Base-by-base conservation (phyloP, 2,888 invertebrate genomes). In the Pristionchus maxplancki region DNA sequence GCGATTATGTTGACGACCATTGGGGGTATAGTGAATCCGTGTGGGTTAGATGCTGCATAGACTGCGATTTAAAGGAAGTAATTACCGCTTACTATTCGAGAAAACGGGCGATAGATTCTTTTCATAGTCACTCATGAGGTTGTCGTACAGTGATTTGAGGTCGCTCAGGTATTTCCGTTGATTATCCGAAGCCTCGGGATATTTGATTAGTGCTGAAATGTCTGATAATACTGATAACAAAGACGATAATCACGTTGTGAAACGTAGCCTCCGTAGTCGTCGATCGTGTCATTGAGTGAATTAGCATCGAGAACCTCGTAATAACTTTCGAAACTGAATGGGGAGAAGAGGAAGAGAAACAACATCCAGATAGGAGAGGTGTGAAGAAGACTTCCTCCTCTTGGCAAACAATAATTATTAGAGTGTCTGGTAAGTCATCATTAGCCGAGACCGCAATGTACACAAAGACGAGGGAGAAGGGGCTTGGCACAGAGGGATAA, bases 311-410 rank as follows among this genome's bases (percentile, higher is more conserved):
- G 13, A 6, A 64, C 13, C 31, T 64, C 64, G 28, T 13, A 64
- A 64, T 34, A 31, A 15, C 31, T 31, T 3, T 64, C 64, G 31
- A 64, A 64, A 64, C 64, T 64, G 31, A 64, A 31, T 31, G 64
- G 64, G 31, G 64, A 64, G 64, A 64, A 64, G 64, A 64, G 64
- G 34, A 64, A 64, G 64, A 64, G 64, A 34, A 64, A 31, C 64
- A 64, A 64, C 64, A 64, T 64, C 64, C 31, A 64, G 6, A 9
- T 58, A 58, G 58, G n/a, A 9, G 31, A 64, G 64, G 31, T 64
- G 28, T 28, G n/a, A 31, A 17, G 64, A 64, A 31, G 64, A 64
- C 31, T 13, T 31, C 15, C 2, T 31, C 9, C 1, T 28, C 11
- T 15, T 64, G 64, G 64, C 34, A 64, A 64, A 64, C 64, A 64